Conservation (phyloP, 2,113 vertebrate species). For the Panthera tigris region DNA sequence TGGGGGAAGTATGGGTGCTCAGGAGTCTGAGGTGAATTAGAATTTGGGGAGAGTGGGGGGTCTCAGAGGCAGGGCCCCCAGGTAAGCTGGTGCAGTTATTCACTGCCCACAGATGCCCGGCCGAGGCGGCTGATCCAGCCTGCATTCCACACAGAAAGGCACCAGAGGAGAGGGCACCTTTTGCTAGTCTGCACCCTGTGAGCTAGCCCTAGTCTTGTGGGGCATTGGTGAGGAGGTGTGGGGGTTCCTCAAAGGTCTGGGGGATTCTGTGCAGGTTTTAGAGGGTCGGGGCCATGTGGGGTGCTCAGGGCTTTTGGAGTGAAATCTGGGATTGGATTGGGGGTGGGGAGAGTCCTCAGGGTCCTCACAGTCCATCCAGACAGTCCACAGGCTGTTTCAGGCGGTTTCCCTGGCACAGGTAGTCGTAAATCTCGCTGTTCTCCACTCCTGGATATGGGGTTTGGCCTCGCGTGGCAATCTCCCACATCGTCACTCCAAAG, state of each 20-base stretch:
- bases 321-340: neutral
- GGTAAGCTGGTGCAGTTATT: neutral
- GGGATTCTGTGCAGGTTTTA: neutral
- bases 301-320: neutral
- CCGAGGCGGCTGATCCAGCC: neutral
- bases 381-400: slow-evolving; percentile 95
- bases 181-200: neutral
- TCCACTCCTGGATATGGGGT: slow-evolving; percentile 95
- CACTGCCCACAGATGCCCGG: neutral
- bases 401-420: slow-evolving; percentile 93
- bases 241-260: neutral
- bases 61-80: neutral
- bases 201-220: neutral
- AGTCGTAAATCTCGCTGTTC: slow-evolving; percentile 97
- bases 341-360: neutral
- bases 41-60: neutral
- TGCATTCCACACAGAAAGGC: neutral
- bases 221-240: neutral
- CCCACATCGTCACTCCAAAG: slow-evolving; percentile 97
- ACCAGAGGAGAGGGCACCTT: neutral
- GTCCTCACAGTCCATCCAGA: slow-evolving; percentile 92
- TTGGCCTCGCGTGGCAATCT: slow-evolving; percentile 94
- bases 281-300: neutral
- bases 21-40: neutral
- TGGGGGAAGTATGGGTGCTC: neutral